Conservation (phyloP, 2,113 vertebrate species). For the Platichthys flesus region DNA sequence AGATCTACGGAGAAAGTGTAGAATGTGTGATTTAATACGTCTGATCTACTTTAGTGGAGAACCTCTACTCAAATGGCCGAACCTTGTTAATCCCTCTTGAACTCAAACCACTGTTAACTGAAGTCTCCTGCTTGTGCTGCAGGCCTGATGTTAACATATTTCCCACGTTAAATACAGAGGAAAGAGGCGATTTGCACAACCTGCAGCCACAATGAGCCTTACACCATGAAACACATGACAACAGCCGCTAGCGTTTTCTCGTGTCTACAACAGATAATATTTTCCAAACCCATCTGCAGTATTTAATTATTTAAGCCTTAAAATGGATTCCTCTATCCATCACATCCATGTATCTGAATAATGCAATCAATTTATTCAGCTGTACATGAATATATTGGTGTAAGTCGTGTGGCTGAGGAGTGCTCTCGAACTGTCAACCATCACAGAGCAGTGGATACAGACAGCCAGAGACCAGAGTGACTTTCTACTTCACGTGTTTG, state of each 20-base stretch:
- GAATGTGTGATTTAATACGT: neutral
- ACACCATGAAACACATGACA: constrained; percentile 45
- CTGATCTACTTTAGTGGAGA: constrained; percentile 6
- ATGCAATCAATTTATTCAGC: constrained; percentile 26
- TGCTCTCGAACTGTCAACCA: constrained; percentile 93
- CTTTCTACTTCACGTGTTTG: constrained; percentile 40
- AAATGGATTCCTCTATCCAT: constrained; percentile 28
- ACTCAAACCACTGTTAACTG: constrained; percentile 20
- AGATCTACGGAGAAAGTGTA: neutral
- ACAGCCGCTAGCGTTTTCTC: constrained; percentile 27
- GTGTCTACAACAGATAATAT: constrained; percentile 13
- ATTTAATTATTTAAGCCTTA: constrained; percentile 10
- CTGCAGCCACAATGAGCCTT: constrained; percentile 75
- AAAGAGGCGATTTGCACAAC: constrained; percentile 81
- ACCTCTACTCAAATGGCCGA: constrained; percentile 41
- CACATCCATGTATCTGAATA: constrained; percentile 41
- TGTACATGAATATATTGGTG: constrained; percentile 39
- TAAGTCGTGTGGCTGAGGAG: constrained; percentile 80
- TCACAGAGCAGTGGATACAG: constrained; percentile 93
- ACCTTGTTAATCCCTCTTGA: constrained; percentile 28
- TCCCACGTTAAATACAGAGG: constrained; percentile 54
- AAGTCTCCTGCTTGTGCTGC: constrained; percentile 23
- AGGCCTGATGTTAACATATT: constrained; percentile 18
- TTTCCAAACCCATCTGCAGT: constrained; percentile 24
- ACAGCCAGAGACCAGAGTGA: constrained; percentile 86